These are phyloP conservation scores for Ptilonorhynchus violaceus DNA, from an alignment of 2,113 vertebrate genomes.

Conservation along the genomic window DNA sequence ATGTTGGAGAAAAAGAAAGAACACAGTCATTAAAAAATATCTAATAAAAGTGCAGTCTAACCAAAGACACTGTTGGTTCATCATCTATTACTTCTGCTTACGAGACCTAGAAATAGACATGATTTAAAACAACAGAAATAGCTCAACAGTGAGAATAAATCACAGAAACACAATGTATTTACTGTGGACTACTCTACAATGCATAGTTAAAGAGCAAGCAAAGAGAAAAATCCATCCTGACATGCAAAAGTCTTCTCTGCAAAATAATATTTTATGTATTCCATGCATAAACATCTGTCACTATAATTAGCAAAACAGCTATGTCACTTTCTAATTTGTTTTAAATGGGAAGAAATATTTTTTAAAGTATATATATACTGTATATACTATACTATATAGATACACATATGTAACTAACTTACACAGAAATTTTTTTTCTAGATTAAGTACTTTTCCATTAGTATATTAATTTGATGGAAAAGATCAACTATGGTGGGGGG, in stretches of 20 bases:
- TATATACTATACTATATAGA: not conserved
- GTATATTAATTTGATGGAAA: not conserved
- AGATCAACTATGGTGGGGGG: not conserved
- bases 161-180: not conserved
- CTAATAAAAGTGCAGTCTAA: not conserved
- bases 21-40: not conserved
- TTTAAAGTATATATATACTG: not conserved
- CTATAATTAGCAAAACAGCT: not conserved
- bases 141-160: not conserved
- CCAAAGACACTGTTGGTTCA: not conserved
- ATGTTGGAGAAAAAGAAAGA: not conserved
- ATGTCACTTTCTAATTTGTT: not conserved
- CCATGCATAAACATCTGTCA: not conserved
- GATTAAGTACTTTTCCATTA: not conserved
- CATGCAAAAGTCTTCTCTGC: not conserved
- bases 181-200: not conserved
- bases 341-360: not conserved
- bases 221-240: not conserved
- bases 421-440: not conserved
- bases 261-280: not conserved
- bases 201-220: not conserved
- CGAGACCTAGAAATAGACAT: not conserved
- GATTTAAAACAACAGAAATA: not conserved
- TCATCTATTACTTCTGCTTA: not conserved
- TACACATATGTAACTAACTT: rapidly evolving